Base-by-base conservation (phyloP, 1,140 invertebrate genomes). In the Patella vulgata region DNA sequence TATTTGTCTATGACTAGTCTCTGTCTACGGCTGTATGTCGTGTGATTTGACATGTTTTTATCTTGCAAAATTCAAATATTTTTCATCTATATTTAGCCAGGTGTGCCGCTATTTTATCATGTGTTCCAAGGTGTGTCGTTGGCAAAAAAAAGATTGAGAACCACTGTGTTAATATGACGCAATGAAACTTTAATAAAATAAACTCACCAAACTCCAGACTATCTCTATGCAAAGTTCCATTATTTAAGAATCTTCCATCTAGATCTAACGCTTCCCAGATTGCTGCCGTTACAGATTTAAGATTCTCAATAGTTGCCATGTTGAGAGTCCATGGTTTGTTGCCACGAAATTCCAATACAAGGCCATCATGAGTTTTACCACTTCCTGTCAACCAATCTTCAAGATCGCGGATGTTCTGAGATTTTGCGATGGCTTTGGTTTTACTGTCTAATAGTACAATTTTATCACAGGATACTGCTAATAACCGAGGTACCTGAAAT, bases 361-460 rank as follows among this genome's bases (percentile, higher is more conserved):
- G 77, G 55, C 88, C 85, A 79, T 91, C 89, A 77, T 90, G 89
- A 27, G 86, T 87, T 50, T 89, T 83, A 12, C 89, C 89, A 9
- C 88, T 88, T 19, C 89, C 88, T 5, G 88, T 86, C 50, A 88
- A 81, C 89, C 89, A 91, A 82, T 90, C 85, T 82, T 90, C 85
- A n/a, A 91, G 84, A 68, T 90, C 89, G 8, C 84, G 78, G 21
- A 89, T 89, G 54, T 86, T 84, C 71, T 91, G 89, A 21, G 83
- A 83, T 73, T 89, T 88, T 8, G 88, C 84, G 21, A 89, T 77
- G 9, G 87, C 79, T 72, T 89, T 88, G 1, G 88, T 89, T 68
- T 89, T 88, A 73, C 85, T 87, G 83, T 91, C 89, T 44, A 91
- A 80, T 14, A 91, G 82, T 36, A 89, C 86, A 28, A 91, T 86